Base-by-base conservation (phyloP, 1,140 invertebrate genomes). In the Drosophila bipectinata region DNA sequence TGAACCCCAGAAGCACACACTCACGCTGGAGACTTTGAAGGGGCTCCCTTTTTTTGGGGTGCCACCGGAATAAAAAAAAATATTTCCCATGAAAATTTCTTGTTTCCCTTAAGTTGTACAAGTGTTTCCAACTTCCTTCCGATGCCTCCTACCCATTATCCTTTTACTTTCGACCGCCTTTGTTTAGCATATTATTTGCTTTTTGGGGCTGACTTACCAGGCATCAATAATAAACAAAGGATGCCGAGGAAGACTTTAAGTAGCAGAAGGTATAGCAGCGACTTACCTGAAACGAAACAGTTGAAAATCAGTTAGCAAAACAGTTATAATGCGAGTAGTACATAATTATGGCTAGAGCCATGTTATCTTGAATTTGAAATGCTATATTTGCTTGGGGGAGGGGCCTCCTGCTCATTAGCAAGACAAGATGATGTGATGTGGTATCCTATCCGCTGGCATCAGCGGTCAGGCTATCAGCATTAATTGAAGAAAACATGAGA, bases 81-180 rank as follows among this genome's bases (percentile, higher is more conserved):
- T 77, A 66, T 10, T 10, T 10, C 34, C 62, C 21, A 10, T 21
- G 62, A 64, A 72, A 78, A 81, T 62, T 71, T 72, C 64, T 75
- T 77, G 79, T 88, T 79, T 79, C 66, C 63, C 64, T 48, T 79
- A 88, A 87, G 79, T 82, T 87, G 69, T 66, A 87, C 79, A 87
- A 83, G 82, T 82, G 83, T 85, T 88, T 76, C 8, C 30, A 55
- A 24, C 55, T 57, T 55, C 57, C 72, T 54, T 51, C 18, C 57
- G 37, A 10, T 14, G 32, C 18, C 21, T 28, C 37, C 9, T 39
- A 7, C 44, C 39, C 39, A 14, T 45, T 48, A 18, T 48, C 18
- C 18, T 9, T 58, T 24, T 41, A 30, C 60, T 45, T 39, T 44
- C 30, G 14, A 9, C 4, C 9, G 7, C 28, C n/a, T 67, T 66